Conservation (phyloP, 2,888 invertebrate species). For the Teleogryllus oceanicus region DNA sequence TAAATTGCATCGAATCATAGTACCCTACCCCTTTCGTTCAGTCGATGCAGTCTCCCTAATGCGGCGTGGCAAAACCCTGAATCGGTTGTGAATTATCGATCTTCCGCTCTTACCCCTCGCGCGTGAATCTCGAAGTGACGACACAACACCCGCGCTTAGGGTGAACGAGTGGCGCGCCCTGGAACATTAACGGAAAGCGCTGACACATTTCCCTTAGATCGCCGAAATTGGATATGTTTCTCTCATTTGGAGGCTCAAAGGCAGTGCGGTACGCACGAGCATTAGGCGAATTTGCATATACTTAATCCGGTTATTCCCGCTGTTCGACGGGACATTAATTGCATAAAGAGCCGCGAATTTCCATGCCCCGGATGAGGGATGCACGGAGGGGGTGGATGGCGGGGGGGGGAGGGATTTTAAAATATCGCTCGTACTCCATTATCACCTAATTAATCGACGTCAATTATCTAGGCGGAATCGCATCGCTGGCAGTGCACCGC, state of each 20-base stretch:
- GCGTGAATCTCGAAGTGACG: no score
- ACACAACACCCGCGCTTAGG: no score
- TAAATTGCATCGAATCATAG: no score
- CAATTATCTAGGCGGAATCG: slow-evolving; percentile 7
- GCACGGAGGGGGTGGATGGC: background rate
- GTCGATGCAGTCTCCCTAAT: no score
- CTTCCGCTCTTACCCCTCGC: no score
- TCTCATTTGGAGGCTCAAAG: background rate
- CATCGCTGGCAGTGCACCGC: background rate
- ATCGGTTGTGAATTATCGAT: no score
- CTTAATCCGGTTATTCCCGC: background rate
- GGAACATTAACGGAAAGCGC: background rate
- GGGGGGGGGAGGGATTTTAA: background rate
- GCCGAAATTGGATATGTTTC: background rate
- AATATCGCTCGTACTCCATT: background rate
- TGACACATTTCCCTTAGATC: background rate
- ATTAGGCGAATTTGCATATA: background rate
- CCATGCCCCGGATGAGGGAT: background rate
- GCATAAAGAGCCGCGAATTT: slow-evolving; percentile 1
- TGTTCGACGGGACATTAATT: slow-evolving; percentile 1
- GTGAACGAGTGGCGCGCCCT: background rate
- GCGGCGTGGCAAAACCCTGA: no score
- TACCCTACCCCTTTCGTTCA: no score
- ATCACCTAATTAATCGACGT: slow-evolving; percentile 2
- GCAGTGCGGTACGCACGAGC: background rate